phyloP scores from a whole-genome alignment of 2,888 invertebrate genomes.

The Itoplectis maculator region DNA sequence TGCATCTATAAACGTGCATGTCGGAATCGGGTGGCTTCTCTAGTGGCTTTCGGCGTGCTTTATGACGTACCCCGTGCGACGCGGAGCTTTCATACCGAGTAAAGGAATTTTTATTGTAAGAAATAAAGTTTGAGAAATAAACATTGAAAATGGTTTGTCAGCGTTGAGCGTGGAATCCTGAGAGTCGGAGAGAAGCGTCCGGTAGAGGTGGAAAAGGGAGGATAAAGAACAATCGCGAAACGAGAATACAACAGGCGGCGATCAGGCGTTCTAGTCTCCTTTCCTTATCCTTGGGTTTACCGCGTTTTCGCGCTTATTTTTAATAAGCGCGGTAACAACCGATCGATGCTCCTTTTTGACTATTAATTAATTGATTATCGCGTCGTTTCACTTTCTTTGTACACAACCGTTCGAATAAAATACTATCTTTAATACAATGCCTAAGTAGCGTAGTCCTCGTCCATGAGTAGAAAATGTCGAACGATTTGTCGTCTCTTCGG shows the following conservation, averaged over 20 bases:
- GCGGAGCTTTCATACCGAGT: slow-evolving; percentile 65
- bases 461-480: not conserved
- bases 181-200: slow-evolving; percentile 19
- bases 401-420: slow-evolving; percentile 72
- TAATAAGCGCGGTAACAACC: slow-evolving; percentile 51
- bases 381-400: slow-evolving; percentile 73
- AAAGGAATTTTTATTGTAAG: slow-evolving; percentile 58
- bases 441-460: slow-evolving; percentile 48
- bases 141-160: slow-evolving; percentile 10
- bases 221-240: slow-evolving; percentile 26
- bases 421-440: slow-evolving; percentile 71
- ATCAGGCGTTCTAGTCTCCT: slow-evolving; percentile 54
- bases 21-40: slow-evolving; percentile 62
- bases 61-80: slow-evolving; percentile 65
- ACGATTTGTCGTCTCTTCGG: not conserved
- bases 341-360: slow-evolving; percentile 56
- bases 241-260: slow-evolving; percentile 44
- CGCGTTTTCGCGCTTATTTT: slow-evolving; percentile 59
- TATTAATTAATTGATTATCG: slow-evolving; percentile 50
- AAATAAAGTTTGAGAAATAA: slow-evolving; percentile 34
- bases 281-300: slow-evolving; percentile 62
- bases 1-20: slow-evolving; percentile 54
- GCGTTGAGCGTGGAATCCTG: not conserved
- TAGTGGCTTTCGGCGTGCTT: slow-evolving; percentile 70
- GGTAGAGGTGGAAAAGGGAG: slow-evolving; percentile 29